These are phyloP conservation scores for Notamacropus eugenii DNA, from an alignment of 2,797 vertebrate genomes.

Conservation along the genomic window DNA sequence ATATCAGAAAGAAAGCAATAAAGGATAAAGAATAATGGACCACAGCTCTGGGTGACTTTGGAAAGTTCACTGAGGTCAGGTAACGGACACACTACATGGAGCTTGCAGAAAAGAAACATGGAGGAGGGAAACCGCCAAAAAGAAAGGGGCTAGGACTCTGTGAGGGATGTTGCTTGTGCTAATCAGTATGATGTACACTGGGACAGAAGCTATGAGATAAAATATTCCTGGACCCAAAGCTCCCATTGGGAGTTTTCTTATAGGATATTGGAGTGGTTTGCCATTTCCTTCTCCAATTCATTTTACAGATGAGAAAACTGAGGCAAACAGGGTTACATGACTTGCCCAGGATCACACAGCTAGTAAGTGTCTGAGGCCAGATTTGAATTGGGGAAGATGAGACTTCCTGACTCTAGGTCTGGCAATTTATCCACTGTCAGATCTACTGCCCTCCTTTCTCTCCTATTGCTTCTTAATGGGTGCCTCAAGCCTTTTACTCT, in stretches of 20 bases:
- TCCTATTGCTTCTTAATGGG: neutral
- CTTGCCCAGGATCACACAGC: neutral
- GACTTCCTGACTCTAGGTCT: neutral
- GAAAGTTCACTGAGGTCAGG: neutral
- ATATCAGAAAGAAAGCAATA: neutral
- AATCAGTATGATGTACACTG: neutral
- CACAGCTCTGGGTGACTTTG: neutral
- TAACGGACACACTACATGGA: neutral
- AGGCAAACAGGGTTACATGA: neutral
- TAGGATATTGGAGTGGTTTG: neutral
- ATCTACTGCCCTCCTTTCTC: neutral
- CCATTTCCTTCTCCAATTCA: neutral
- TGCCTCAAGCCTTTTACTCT: neutral
- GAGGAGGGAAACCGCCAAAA: neutral
- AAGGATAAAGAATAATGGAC: neutral
- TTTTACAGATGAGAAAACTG: neutral
- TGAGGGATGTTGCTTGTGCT: neutral
- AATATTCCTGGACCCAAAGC: neutral
- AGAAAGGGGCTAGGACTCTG: neutral
- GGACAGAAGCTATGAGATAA: neutral
- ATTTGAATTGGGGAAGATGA: neutral
- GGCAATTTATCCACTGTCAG: neutral
- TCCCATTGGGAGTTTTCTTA: neutral
- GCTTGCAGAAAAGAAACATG: neutral
- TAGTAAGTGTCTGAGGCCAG: neutral